Percentiles rank a stretch among this genome's conserved stretches.
Evolutionary conservation across 2,797 vertebrate genomes (phyloP).

Genomic region (Sciurus carolinensis): DNA sequence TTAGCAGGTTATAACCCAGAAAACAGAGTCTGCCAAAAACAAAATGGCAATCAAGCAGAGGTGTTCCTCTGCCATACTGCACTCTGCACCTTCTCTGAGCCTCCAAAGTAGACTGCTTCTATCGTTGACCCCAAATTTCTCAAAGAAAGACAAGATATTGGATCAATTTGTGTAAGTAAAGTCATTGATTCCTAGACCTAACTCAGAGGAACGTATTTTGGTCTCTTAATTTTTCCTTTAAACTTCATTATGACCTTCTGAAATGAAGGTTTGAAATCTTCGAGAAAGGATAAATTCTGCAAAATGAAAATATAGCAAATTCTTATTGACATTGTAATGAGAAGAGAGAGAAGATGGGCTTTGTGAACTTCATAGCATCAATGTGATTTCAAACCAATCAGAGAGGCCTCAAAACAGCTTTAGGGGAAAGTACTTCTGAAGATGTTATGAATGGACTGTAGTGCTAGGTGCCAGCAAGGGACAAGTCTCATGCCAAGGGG

Average conservation of each 20-base stretch:
- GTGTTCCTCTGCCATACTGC: not conserved
- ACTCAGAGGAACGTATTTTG: not conserved
- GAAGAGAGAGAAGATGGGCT: not conserved
- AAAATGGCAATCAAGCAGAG: too few species aligned
- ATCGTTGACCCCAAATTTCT: not conserved
- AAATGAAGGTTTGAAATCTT: not conserved
- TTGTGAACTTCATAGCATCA: not conserved
- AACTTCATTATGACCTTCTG: not conserved
- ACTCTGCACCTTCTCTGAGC: not conserved
- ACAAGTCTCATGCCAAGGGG: not conserved
- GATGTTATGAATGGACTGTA: not conserved
- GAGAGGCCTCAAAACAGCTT: not conserved
- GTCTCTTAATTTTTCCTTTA: not conserved
- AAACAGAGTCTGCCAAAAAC: not conserved
- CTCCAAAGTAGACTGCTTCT: too few species aligned
- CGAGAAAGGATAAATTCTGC: not conserved
- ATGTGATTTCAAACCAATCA: not conserved
- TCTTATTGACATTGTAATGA: not conserved
- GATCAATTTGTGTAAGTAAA: not conserved
- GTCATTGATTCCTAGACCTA: not conserved
- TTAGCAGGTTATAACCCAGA: not conserved
- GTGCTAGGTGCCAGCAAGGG: too few species aligned
- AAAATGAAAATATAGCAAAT: not conserved
- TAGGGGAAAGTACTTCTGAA: not conserved
- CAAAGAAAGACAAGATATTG: not conserved